Conservation (phyloP, 2,888 invertebrate species). For the Habrosyne pyritoides region DNA sequence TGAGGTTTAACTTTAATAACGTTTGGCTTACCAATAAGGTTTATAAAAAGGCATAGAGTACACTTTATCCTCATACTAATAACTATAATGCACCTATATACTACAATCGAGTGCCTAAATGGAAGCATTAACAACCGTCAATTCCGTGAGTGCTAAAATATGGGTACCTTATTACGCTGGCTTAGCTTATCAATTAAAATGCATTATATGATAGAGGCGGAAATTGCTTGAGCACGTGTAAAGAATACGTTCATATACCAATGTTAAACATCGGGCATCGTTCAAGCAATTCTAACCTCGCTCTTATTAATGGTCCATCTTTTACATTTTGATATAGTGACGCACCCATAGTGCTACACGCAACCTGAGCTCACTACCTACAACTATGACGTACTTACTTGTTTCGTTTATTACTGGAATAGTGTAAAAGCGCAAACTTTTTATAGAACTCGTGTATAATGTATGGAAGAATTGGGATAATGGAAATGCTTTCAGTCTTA, state of each 20-base stretch:
- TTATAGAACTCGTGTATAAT: conserved; percentile 27
- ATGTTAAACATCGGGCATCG: conserved; percentile 11
- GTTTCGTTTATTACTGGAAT: conserved; percentile 18
- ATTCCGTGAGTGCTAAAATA: conserved; percentile 79
- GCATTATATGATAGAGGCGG: conserved; percentile 51
- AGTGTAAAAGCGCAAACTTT: conserved; percentile 32
- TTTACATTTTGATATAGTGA: conserved; percentile 78
- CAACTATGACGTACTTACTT: conserved; percentile 20
- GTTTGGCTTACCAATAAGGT: neutral
- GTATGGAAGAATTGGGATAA: conserved; percentile 45
- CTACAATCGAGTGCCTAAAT: conserved; percentile 52
- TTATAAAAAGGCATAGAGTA: neutral
- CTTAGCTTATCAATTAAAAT: conserved; percentile 66
- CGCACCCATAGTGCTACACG: conserved; percentile 65
- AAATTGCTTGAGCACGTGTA: conserved; percentile 51
- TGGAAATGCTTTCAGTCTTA: conserved; percentile 51
- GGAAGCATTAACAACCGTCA: conserved; percentile 79
- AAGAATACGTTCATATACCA: conserved; percentile 19
- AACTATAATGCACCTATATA: conserved; percentile 51
- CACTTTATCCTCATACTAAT: conserved; percentile 18
- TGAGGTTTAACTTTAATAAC: neutral
- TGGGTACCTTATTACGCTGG: conserved; percentile 41
- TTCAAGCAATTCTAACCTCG: conserved; percentile 56
- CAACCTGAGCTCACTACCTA: conserved; percentile 61
- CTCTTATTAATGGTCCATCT: conserved; percentile 75